These are phyloP conservation scores for Philaethria dido DNA, from an alignment of 2,888 invertebrate species.

Conservation along the genomic window DNA sequence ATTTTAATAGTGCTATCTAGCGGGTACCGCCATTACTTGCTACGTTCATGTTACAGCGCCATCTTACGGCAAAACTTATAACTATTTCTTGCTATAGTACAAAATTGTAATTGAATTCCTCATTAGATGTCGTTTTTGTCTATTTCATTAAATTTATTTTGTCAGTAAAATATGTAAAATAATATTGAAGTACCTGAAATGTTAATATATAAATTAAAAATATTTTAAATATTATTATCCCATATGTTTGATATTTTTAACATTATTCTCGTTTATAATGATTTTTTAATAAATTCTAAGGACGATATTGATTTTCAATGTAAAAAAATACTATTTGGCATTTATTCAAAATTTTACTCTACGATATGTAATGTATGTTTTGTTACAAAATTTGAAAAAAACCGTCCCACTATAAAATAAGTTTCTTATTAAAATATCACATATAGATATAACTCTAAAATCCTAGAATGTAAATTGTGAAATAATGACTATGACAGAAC, in stretches of 20 bases:
- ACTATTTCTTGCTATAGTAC: background rate
- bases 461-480: slow-evolving; percentile 13
- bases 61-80: slow-evolving; percentile 7
- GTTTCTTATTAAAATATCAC: background rate
- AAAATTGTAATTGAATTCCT: too few species aligned
- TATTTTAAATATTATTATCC: background rate
- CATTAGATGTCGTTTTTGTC: background rate
- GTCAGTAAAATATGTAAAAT: background rate
- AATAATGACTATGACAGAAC: slow-evolving; percentile 27
- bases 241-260: background rate
- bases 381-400: background rate
- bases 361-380: background rate
- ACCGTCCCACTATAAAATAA: background rate
- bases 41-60: slow-evolving; percentile 1
- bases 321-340: too few species aligned
- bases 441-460: background rate
- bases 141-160: background rate
- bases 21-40: background rate
- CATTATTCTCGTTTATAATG: too few species aligned
- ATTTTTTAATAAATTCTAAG: too few species aligned
- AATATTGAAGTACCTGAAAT: background rate
- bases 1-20: slow-evolving; percentile 18
- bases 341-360: too few species aligned
- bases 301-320: background rate
- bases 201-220: background rate